Base-by-base conservation (phyloP, 1,140 invertebrate species). In the Cotesia typhae region DNA sequence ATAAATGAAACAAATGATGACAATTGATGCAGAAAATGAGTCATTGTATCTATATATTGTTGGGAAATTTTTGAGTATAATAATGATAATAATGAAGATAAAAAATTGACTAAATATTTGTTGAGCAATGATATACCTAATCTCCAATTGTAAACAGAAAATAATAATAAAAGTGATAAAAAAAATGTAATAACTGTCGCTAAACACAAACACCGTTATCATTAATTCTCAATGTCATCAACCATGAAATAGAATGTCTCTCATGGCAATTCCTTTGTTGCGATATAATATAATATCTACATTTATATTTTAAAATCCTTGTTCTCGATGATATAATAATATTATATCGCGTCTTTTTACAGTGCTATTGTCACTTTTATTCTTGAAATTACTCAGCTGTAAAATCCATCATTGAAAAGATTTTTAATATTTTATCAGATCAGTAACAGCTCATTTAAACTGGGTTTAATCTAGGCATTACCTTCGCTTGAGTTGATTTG, bases 231-330 rank as follows among this genome's bases (percentile, higher is more conserved):
- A 74, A 74, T 74, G 73, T 71, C 73, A 70, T 57, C 35, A 41
- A 57, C 67, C 60, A 71, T 35, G 69, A 51, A 64, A 53, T 53
- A 71, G 60, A 35, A 36, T 53, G 59, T 71, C 38, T 65, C 67
- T 57, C 70, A 53, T 51, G 38, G 73, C 69, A 70, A 74, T 71
- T 74, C 70, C 70, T 75, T 75, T 75, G 74, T 75, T 75, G 65
- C 64, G 63, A 75, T 59, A 28, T 28, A 28, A 28, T 28, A 28
- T 28, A 28, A 28, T 28, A 66, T 61, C 70, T 69, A 67, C 51
- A 55, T 55, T 20, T 51, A 69, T 51, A 69, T 69, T 36, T 41
- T n/a, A 65, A 65, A 75, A 70, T 60, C 74, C 74, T 75, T 75
- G 74, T 71, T 35, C 70, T 51, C 74, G 72, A 75, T 75, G 66